Percentiles rank a stretch among this genome's conserved stretches.
Evolutionary conservation across 53 echinoderm and acorn worm species (phyloP).

Genomic region (Temnopleurus reevesii): DNA sequence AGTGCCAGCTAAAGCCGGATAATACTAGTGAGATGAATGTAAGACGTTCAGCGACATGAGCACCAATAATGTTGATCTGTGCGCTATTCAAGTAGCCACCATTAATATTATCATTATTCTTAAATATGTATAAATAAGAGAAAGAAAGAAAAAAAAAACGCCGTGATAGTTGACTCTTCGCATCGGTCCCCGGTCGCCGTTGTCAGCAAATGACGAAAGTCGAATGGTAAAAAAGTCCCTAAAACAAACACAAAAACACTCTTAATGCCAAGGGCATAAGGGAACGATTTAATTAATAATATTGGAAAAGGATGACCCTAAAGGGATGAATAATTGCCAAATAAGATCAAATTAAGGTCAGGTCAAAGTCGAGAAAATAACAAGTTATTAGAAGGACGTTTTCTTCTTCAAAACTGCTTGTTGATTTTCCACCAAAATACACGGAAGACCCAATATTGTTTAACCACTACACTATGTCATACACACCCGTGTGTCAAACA

Average conservation of each 20-base stretch:
- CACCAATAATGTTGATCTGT: too few relatives aligned
- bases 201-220: too few relatives aligned
- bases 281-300: not conserved
- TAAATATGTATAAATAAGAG: too few relatives aligned
- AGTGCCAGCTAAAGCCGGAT: too few relatives aligned
- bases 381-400: not conserved
- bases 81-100: too few relatives aligned
- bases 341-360: constrained; percentile 17
- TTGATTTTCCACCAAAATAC: not conserved
- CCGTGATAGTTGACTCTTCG: too few relatives aligned
- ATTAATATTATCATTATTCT: too few relatives aligned
- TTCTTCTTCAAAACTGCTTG: not conserved
- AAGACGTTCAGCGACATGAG: too few relatives aligned
- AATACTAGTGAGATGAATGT: too few relatives aligned
- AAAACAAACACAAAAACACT: not conserved
- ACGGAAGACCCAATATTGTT: not conserved
- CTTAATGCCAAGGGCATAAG: not conserved
- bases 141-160: too few relatives aligned
- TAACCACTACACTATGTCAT: not conserved
- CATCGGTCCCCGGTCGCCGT: too few relatives aligned
- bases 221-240: too few relatives aligned
- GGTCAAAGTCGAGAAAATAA: not conserved
- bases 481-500: not conserved
- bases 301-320: not conserved
- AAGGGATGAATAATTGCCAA: not conserved